phyloP scores from a whole-genome alignment of 1,140 invertebrate genomes.

The Ladona fulva region DNA sequence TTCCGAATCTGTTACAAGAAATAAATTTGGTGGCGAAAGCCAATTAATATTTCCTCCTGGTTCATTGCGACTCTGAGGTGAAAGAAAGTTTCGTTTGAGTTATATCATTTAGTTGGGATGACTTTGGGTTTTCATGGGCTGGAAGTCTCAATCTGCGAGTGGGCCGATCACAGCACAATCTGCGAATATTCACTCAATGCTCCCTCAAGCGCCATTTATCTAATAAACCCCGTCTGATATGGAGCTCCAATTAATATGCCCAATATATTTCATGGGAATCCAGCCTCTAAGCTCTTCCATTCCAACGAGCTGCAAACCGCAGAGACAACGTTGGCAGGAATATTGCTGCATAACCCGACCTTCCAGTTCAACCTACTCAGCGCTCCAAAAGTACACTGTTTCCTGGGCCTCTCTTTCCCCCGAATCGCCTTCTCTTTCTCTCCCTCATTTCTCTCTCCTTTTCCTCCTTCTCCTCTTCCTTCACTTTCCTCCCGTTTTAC shows the following conservation, averaged over 20 bases:
- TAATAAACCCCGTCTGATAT: slow-evolving; percentile 1
- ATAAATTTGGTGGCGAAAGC: too few relatives aligned
- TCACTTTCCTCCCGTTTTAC: background rate
- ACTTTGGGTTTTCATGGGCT: too few relatives aligned
- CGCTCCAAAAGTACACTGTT: background rate
- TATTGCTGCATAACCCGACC: slow-evolving; percentile 2
- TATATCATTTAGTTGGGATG: too few relatives aligned
- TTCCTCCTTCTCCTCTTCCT: background rate
- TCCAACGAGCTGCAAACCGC: slow-evolving; percentile 6
- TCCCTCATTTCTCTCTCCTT: too few relatives aligned
- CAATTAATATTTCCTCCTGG: too few relatives aligned
- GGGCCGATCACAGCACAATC: background rate
- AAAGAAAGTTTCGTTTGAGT: too few relatives aligned
- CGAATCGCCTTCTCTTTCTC: background rate
- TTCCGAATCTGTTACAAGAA: too few relatives aligned
- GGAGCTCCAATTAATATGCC: slow-evolving; percentile 9
- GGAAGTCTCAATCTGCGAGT: background rate
- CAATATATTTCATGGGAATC: slow-evolving; percentile 7
- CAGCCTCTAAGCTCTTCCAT: background rate
- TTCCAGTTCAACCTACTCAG: background rate
- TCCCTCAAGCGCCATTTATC: background rate
- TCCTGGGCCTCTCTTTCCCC: background rate
- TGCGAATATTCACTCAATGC: background rate
- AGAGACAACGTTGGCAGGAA: slow-evolving; percentile 7
- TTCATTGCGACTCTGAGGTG: too few relatives aligned